Evolutionary conservation across 2,888 invertebrate species (phyloP).

Genomic region (Myathropa florea): DNA sequence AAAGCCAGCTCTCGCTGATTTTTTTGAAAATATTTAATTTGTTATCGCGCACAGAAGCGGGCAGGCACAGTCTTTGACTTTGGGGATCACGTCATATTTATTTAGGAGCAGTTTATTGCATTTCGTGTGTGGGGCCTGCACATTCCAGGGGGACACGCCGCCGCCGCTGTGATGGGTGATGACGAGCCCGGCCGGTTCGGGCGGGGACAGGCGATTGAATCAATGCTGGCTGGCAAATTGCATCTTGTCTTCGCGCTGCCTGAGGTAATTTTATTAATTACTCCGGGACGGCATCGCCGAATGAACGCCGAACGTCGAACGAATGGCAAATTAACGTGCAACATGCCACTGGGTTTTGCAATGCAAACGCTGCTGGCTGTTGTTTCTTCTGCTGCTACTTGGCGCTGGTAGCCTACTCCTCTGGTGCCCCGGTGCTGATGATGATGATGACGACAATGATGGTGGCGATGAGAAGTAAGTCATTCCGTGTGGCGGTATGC

Average conservation of each 20-base stretch:
- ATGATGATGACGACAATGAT: neutral
- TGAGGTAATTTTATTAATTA: slow-evolving; percentile 70
- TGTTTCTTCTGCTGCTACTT: neutral
- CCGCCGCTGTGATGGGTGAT: neutral
- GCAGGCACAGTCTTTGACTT: neutral
- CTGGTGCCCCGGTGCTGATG: neutral
- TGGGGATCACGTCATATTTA: slow-evolving; percentile 61
- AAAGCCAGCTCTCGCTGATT: slow-evolving; percentile 23
- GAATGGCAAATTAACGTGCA: slow-evolving; percentile 61
- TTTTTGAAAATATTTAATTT: slow-evolving; percentile 63
- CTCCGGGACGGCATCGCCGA: slow-evolving; percentile 26
- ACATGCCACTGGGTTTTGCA: slow-evolving; percentile 69
- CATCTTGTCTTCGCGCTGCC: slow-evolving; percentile 60
- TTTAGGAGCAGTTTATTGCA: slow-evolving; percentile 62
- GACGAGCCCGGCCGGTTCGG: slow-evolving; percentile 23
- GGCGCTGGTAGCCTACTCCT: neutral
- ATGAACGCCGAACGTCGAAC: slow-evolving; percentile 8
- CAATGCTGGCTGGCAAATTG: slow-evolving; percentile 62
- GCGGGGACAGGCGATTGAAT: slow-evolving; percentile 59
- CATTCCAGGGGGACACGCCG: slow-evolving; percentile 17
- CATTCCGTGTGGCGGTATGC: slow-evolving; percentile 30
- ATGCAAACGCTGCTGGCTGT: slow-evolving; percentile 40
- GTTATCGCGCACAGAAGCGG: slow-evolving; percentile 23
- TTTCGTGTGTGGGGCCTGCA: slow-evolving; percentile 2
- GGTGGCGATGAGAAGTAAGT: slow-evolving; percentile 26